Base-by-base conservation (phyloP, 2,888 invertebrate species). In the Cloeon dipterum region DNA sequence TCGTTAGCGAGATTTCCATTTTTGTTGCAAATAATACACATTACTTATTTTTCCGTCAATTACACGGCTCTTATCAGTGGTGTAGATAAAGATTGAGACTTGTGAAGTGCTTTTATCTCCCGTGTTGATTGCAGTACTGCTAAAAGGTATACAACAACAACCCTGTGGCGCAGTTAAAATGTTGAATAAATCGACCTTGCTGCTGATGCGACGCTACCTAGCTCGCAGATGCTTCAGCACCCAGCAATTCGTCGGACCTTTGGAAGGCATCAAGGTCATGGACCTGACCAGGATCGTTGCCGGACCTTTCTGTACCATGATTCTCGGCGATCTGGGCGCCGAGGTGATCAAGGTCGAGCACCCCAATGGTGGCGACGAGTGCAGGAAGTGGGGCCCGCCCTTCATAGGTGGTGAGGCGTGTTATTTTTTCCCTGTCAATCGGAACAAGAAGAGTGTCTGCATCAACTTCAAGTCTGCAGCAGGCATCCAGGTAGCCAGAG, bases 231-330 rank as follows among this genome's bases (percentile, higher is more conserved):
- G n/a, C n/a, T n/a, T n/a, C n/a, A n/a, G n/a, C n/a, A n/a, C n/a
- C n/a, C 29, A 7, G n/a, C 8, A 23, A 16, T 14, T 11, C 10
- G 16, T 5, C 16, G 29, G 7, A 5, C 13, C 82, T 14, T 54
- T 85, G 29, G 60, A 61, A 39, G 78, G 74, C 40, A 58, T 85
- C 25, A 66, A 73, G 48, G 66, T 86, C 11, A 54, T 88, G 41
- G 86, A 88, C 58, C 54, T 86, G 42, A 78, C 81, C 5, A 63
- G 93, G 46, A 78, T 94, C 26, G 69, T 93, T 3, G 93, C 94
- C 16, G 94, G 94, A 0, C 94, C 94, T 0, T 83, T 77, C 52
- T 91, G 91, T 53, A 79, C 91, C 0, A 89, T 91, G 91, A 68
- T 86, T 38, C 60, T 96, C 17, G 81, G 82, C 2, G 93, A 94